Conservation (phyloP, 1,140 invertebrate species). For the Ceratina japonica region DNA sequence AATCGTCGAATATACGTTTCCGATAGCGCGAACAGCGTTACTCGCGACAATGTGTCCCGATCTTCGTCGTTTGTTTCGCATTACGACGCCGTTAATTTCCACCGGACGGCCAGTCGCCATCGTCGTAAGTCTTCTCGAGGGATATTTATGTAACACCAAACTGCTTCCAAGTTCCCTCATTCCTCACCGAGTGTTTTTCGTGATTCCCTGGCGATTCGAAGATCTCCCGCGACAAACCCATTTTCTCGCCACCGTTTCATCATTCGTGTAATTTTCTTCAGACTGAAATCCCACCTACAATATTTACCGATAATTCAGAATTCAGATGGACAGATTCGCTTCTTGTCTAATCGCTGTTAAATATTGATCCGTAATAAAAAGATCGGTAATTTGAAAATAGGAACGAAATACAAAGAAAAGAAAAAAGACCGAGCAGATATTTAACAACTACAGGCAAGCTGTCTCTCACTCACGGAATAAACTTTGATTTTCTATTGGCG, state of each 20-base stretch:
- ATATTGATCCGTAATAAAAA: too few relatives aligned
- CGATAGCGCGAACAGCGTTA: slow-evolving; percentile 33
- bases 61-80: slow-evolving; percentile 36
- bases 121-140: slow-evolving; percentile 2
- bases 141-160: slow-evolving; percentile 41
- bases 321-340: too few relatives aligned
- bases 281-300: too few relatives aligned
- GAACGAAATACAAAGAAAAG: neutral
- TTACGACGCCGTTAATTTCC: slow-evolving; percentile 45
- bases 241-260: neutral
- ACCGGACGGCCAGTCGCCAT: neutral
- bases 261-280: too few relatives aligned
- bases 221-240: neutral
- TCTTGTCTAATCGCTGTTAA: too few relatives aligned
- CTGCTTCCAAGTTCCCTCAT: slow-evolving; percentile 11
- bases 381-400: neutral
- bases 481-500: slow-evolving; percentile 8
- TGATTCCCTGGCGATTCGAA: neutral
- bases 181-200: slow-evolving; percentile 21
- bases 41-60: slow-evolving; percentile 20
- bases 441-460: slow-evolving; percentile 11
- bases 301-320: too few relatives aligned
- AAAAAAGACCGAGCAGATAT: neutral
- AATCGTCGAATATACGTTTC: slow-evolving; percentile 31
- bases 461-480: slow-evolving; percentile 33